A percentile compares a stretch with the other conserved stretches of the same genome.
Evolutionary conservation across 1,140 invertebrate species (phyloP).

Genomic region (Diachasmimorpha longicaudata): DNA sequence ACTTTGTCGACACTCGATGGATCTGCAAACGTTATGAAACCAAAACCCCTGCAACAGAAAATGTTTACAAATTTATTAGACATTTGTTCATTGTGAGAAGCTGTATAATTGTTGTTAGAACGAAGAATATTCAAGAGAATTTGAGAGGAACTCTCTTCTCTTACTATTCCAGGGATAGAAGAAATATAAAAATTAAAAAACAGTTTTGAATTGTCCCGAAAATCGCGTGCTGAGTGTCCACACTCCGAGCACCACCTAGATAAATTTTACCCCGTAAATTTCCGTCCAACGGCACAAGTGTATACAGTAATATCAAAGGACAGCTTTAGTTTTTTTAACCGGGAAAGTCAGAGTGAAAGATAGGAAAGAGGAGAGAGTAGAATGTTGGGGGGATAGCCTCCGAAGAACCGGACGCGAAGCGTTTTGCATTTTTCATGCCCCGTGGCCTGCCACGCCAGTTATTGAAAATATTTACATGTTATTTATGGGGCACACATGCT

Average conservation of each 20-base stretch:
- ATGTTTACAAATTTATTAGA: conserved; percentile 14
- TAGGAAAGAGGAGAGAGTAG: conserved; percentile 17
- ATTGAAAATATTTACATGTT: conserved; percentile 61
- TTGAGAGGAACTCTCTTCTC: no score
- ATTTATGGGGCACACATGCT: conserved; percentile 57
- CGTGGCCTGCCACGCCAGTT: conserved; percentile 45
- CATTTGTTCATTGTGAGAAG: no score
- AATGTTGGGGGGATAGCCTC: conserved; percentile 23
- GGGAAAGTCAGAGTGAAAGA: not conserved
- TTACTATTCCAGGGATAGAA: no score
- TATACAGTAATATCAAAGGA: conserved; percentile 32
- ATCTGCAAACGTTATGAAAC: conserved; percentile 95
- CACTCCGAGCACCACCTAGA: conserved; percentile 50
- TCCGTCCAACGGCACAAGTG: not conserved
- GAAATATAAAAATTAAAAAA: no score
- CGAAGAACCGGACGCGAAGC: conserved; percentile 44
- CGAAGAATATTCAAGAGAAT: no score
- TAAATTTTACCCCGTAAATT: conserved; percentile 45
- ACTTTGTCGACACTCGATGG: conserved; percentile 94
- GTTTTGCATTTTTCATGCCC: conserved; percentile 57
- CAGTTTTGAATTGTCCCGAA: no score
- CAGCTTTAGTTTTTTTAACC: conserved; percentile 15
- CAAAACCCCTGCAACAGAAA: conserved; percentile 89
- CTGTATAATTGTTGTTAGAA: no score
- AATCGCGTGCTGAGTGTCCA: not conserved